These are phyloP conservation scores for Parambassis ranga DNA, from an alignment of 2,797 vertebrate genomes.

Conservation along the genomic window DNA sequence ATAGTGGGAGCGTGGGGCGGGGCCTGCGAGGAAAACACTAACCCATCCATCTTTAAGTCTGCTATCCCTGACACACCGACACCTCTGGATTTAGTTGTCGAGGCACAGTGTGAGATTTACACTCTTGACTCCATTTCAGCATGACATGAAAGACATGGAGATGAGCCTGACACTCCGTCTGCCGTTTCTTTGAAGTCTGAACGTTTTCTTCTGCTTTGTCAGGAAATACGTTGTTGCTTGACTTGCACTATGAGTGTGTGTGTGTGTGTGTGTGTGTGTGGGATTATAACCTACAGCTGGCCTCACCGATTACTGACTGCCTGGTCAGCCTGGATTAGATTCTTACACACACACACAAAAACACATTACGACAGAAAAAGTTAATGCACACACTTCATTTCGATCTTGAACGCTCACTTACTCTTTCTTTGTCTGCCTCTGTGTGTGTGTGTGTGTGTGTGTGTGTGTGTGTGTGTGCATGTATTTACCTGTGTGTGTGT, in stretches of 20 bases:
- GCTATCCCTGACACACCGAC: background rate
- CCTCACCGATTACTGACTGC: slow-evolving; percentile 64
- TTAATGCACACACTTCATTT: slow-evolving; percentile 44
- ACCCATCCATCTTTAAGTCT: background rate
- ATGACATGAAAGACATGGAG: slow-evolving; percentile 3
- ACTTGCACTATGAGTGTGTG: background rate
- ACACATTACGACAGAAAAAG: slow-evolving; percentile 16
- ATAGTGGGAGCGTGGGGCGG: background rate
- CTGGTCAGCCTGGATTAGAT: slow-evolving; percentile 64
- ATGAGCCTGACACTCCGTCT: slow-evolving; percentile 7
- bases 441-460: background rate
- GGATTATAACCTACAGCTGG: slow-evolving; percentile 64
- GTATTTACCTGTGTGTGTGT: slow-evolving; percentile 1
- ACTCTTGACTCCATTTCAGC: background rate
- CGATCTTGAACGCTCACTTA: slow-evolving; percentile 32
- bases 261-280: background rate
- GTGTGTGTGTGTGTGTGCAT: background rate
- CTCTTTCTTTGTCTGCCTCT: slow-evolving; percentile 38
- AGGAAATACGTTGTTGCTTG: slow-evolving; percentile 41
- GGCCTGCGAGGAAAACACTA: background rate
- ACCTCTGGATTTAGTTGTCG: slow-evolving; percentile 5
- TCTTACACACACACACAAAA: slow-evolving; percentile 1
- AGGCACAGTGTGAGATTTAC: background rate
- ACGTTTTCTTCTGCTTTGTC: slow-evolving; percentile 18
- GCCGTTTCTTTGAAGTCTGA: slow-evolving; percentile 21